A percentile compares a stretch with the other conserved stretches of the same genome.
Evolutionary conservation across 2,888 invertebrate genomes (phyloP).

Genomic region (Keiferia lycopersicella): DNA sequence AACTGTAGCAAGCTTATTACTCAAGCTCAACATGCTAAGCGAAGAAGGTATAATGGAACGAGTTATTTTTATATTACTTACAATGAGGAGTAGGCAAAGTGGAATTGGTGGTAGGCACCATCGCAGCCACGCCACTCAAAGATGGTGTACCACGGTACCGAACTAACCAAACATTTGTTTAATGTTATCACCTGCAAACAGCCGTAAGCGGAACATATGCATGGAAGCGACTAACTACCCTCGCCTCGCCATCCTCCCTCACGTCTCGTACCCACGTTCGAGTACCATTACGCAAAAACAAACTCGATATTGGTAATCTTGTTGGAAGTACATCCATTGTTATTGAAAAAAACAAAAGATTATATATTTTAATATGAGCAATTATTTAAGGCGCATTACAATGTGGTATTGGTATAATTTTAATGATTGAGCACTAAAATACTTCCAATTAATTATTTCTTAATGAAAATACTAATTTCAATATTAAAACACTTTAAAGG

Average conservation of each 20-base stretch:
- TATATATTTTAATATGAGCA: too few species aligned
- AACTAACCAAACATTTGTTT: slow-evolving; percentile 80
- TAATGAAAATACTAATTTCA: not conserved
- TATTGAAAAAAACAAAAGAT: too few species aligned
- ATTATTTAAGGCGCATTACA: too few species aligned
- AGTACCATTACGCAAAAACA: not conserved
- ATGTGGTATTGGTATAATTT: not conserved
- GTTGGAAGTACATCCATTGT: not conserved
- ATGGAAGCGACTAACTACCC: slow-evolving; percentile 62
- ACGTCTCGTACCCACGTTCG: not conserved
- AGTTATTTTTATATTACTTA: slow-evolving; percentile 51
- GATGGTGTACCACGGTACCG: slow-evolving; percentile 71
- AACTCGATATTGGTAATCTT: not conserved
- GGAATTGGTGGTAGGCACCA: slow-evolving; percentile 52
- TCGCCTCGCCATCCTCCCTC: slow-evolving; percentile 40
- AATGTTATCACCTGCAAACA: slow-evolving; percentile 79
- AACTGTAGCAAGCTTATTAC: slow-evolving; percentile 1
- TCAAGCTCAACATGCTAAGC: slow-evolving; percentile 34
- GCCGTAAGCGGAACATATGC: slow-evolving; percentile 72
- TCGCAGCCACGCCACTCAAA: slow-evolving; percentile 45
- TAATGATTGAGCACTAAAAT: not conserved
- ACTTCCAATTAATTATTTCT: not conserved
- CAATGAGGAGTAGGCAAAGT: slow-evolving; percentile 61
- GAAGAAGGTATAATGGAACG: slow-evolving; percentile 30
- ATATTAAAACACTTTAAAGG: not conserved